Conservation (phyloP, 2,113 vertebrate genomes). For the Pterocles burchelli region DNA sequence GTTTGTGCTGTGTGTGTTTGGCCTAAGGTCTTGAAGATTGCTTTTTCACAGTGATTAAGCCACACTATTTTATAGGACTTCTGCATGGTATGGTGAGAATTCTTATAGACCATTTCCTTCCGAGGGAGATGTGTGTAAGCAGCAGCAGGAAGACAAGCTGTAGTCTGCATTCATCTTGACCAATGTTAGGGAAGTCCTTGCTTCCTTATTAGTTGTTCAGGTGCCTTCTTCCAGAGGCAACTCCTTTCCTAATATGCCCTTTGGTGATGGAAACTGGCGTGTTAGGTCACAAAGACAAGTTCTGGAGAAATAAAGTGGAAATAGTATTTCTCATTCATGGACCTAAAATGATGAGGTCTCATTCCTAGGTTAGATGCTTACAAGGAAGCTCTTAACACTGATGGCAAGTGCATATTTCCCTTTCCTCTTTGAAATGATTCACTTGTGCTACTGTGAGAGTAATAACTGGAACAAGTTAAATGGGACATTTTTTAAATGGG, state of each 20-base stretch:
- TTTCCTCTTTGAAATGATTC: neutral
- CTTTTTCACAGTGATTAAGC: neutral
- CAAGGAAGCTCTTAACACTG: neutral
- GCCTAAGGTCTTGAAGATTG: neutral
- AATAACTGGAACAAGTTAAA: neutral
- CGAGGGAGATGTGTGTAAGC: neutral
- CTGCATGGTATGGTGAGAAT: neutral
- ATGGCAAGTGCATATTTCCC: neutral
- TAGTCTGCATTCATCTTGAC: neutral
- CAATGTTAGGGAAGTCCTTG: neutral
- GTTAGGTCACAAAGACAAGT: neutral
- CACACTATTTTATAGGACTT: rapidly evolving
- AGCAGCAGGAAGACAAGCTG: neutral
- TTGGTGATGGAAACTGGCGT: neutral
- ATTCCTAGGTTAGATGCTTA: neutral
- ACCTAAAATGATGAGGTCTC: neutral
- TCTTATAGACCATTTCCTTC: neutral
- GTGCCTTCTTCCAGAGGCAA: neutral
- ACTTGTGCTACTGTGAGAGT: neutral
- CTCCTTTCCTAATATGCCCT: neutral
- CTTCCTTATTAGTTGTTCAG: neutral
- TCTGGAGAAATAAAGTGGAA: neutral
- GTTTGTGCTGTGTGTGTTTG: neutral
- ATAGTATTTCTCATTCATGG: neutral
- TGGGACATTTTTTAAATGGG: neutral